Percentiles rank a stretch among this genome's conserved stretches.
These are phyloP conservation scores for Aromia moschata DNA, from an alignment of 2,888 invertebrate species.

Conservation along the genomic window DNA sequence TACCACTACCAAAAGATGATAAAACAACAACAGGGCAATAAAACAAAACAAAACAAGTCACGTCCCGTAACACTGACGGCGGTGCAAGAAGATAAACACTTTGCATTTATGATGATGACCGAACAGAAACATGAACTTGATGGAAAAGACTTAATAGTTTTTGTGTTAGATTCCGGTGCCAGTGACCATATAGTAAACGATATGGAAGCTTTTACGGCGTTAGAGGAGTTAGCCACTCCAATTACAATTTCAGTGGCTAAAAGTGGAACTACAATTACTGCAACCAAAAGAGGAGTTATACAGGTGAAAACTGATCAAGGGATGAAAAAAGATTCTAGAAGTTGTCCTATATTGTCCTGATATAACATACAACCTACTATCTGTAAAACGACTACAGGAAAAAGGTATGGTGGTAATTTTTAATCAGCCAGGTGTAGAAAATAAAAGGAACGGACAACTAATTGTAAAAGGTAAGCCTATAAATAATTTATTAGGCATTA, in stretches of 20 bases:
- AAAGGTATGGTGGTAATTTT: neutral
- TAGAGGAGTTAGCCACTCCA: slow-evolving; percentile 17
- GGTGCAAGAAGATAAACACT: neutral
- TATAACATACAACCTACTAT: neutral
- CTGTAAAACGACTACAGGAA: neutral
- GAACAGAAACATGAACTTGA: slow-evolving; percentile 3
- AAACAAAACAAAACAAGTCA: neutral
- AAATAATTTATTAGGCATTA: neutral
- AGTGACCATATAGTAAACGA: slow-evolving; percentile 32
- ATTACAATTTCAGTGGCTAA: slow-evolving; percentile 31
- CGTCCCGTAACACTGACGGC: neutral
- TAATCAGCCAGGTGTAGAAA: neutral
- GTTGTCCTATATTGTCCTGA: slow-evolving; percentile 1
- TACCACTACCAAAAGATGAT: slow-evolving; percentile 12
- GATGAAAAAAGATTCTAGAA: slow-evolving; percentile 23
- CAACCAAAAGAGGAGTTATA: slow-evolving; percentile 41
- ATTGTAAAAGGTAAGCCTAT: neutral
- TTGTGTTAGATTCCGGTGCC: slow-evolving; percentile 40
- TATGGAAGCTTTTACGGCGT: slow-evolving; percentile 16
- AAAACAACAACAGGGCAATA: neutral
- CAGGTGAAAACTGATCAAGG: slow-evolving; percentile 16
- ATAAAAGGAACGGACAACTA: neutral
- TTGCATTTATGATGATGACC: neutral
- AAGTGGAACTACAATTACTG: slow-evolving; percentile 17
- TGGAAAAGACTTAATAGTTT: slow-evolving; percentile 1